A percentile compares a stretch with the other conserved stretches of the same genome.
phyloP scores from a whole-genome alignment of 2,888 invertebrate genomes.

The Trichopoda pennipes region DNA sequence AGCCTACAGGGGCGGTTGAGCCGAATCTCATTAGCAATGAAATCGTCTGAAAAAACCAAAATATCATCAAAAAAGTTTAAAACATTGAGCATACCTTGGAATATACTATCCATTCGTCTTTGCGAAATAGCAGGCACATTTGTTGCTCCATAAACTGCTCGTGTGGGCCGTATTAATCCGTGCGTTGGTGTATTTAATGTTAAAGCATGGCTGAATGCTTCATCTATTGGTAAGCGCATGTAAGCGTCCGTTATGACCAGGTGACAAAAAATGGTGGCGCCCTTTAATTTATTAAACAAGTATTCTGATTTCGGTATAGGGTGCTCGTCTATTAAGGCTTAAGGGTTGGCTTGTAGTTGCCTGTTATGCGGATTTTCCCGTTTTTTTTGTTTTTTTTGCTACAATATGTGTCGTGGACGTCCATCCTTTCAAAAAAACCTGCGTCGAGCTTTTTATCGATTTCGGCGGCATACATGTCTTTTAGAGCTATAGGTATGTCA shows the following conservation, averaged over 20 bases:
- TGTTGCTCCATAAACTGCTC: slow-evolving; percentile 42
- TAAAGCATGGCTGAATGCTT: slow-evolving; percentile 47
- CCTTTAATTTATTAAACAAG: slow-evolving; percentile 19
- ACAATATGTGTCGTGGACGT: slow-evolving; percentile 52
- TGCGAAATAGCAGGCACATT: slow-evolving; percentile 45
- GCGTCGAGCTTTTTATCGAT: too few species aligned
- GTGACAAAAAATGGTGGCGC: slow-evolving; percentile 20
- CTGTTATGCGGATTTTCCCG: slow-evolving; percentile 41
- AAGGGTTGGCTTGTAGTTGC: slow-evolving; percentile 30
- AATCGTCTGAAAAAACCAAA: slow-evolving; percentile 29
- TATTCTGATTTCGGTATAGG: slow-evolving; percentile 33
- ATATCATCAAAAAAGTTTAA: slow-evolving; percentile 42
- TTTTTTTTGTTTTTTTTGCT: slow-evolving; percentile 58
- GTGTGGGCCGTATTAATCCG: slow-evolving; percentile 28
- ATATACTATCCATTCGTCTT: slow-evolving; percentile 11
- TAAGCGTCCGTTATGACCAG: slow-evolving; percentile 57
- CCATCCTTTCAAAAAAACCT: too few species aligned
- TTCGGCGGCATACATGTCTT: too few species aligned
- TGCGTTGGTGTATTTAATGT: slow-evolving; percentile 47
- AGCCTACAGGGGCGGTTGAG: too few species aligned
- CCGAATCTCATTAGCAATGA: too few species aligned
- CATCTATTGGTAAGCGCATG: slow-evolving; percentile 48
- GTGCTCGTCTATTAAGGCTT: slow-evolving; percentile 44
- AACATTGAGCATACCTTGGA: slow-evolving; percentile 18
- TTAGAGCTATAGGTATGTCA: too few species aligned